Evolutionary conservation across 2,888 invertebrate genomes (phyloP).

Genomic region (Auanema sp.): DNA sequence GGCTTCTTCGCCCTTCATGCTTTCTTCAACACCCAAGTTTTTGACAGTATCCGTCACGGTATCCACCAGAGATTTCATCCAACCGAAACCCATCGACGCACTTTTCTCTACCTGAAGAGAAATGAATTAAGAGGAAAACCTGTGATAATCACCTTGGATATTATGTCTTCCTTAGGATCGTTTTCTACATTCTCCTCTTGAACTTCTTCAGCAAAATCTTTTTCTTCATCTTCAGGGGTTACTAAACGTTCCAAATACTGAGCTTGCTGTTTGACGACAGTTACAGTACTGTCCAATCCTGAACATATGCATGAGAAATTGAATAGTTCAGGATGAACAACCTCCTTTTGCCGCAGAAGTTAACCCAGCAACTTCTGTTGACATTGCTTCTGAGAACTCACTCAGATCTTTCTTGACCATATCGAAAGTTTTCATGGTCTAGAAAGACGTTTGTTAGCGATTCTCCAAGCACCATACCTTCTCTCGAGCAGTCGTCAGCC

Average conservation of each 20-base stretch:
- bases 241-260: constrained; percentile 53
- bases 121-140: neutral
- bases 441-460: constrained; percentile 13
- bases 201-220: constrained; percentile 22
- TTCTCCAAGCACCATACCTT: constrained; percentile 34
- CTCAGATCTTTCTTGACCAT: constrained; percentile 60
- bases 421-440: constrained; percentile 60
- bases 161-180: constrained; percentile 14
- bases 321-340: neutral
- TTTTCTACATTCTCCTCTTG: constrained; percentile 15
- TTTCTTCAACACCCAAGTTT: constrained; percentile 56
- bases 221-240: constrained; percentile 39
- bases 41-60: constrained; percentile 52
- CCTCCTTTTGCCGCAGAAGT: constrained; percentile 44
- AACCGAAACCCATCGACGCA: constrained; percentile 38
- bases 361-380: constrained; percentile 51
- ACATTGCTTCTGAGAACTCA: constrained; percentile 58
- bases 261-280: constrained; percentile 54
- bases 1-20: constrained; percentile 49
- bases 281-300: constrained; percentile 37
- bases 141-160: neutral
- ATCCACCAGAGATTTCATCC: constrained; percentile 53
- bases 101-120: constrained; percentile 16
- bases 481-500: constrained; percentile 52
- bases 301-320: neutral